phyloP scores from a whole-genome alignment of 2,888 invertebrate genomes.

The Xylota sylvarum region DNA sequence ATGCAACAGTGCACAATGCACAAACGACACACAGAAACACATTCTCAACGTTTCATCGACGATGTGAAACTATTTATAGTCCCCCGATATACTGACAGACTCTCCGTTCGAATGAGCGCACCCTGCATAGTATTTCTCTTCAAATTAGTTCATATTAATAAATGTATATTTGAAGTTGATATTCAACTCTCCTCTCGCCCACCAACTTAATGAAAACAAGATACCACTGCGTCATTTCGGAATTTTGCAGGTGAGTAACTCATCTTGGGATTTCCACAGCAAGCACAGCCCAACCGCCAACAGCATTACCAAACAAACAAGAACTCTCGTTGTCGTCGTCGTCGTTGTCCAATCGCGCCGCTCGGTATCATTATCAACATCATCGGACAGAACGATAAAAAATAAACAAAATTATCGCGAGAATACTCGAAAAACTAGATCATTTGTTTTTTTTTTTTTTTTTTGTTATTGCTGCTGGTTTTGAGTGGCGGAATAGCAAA shows the following conservation, averaged over 20 bases:
- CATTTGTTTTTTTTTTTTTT: constrained; percentile 25
- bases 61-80: constrained; percentile 54
- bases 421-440: constrained; percentile 72
- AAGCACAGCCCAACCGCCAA: constrained; percentile 13
- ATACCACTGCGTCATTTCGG: constrained; percentile 57
- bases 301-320: not conserved
- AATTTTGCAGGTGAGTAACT: constrained; percentile 63
- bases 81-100: constrained; percentile 31
- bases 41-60: constrained; percentile 20
- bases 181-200: not conserved
- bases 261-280: constrained; percentile 52
- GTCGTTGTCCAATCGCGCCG: constrained; percentile 5
- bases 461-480: constrained; percentile 14
- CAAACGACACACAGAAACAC: constrained; percentile 13
- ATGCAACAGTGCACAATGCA: constrained; percentile 51
- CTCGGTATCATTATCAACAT: constrained; percentile 34
- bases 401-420: constrained; percentile 64
- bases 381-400: constrained; percentile 29
- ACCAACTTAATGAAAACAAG: not conserved
- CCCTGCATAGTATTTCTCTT: not conserved
- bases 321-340: not conserved
- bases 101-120: constrained; percentile 13
- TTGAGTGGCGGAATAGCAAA: constrained; percentile 31
- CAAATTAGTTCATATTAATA: constrained; percentile 41
- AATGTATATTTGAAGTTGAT: constrained; percentile 32